Evolutionary conservation across 1,140 invertebrate species (phyloP), one percentile per base, ranked within the genome.

Genomic region (Brachionus plicatilis): DNA sequence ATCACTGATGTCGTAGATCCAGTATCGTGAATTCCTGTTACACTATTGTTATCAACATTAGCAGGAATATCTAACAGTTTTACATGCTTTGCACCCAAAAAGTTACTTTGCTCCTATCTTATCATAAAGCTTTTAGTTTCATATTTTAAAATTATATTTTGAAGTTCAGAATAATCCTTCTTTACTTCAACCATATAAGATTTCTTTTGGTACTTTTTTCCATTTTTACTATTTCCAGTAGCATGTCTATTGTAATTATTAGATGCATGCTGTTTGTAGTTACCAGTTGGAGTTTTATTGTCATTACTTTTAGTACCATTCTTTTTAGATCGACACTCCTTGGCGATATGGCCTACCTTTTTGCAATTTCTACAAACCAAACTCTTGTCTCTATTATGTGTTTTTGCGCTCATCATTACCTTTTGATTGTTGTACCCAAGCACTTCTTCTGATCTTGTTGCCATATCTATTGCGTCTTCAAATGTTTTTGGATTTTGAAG

Each of bases 1-100:
- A 24, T 27, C 72, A 66, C 83, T 43, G 65, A 85, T 80, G 76
- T 72, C 65, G 84, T 41, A 27, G 72, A 85, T 75, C 45, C 45
- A 47, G 45, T 47, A 47, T 47, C 45, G 60, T 72, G 45, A 82
- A 47, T 85, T 78, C 85, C 45, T 47, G 45, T 47, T 47, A 47
- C 45, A 47, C 45, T 47, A 47, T 47, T 47, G 8, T 47, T 47
- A 47, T 47, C 45, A 47, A 47, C 45, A 47, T 47, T 47, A 47
- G 14, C 45, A 47, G 45, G 45, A 47, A 47, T 5, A 47, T 47
- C 45, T 47, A 47, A 47, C 45, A 47, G 45, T 47, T 47, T 47
- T 47, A 47, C 45, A 47, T 47, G 2, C 45, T 47, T 47, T 47
- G 45, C 45, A 47, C 45, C 45, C 45, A 47, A 47, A 47, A 47